phyloP scores from a whole-genome alignment of 2,888 invertebrate species.

The Phania funesta region DNA sequence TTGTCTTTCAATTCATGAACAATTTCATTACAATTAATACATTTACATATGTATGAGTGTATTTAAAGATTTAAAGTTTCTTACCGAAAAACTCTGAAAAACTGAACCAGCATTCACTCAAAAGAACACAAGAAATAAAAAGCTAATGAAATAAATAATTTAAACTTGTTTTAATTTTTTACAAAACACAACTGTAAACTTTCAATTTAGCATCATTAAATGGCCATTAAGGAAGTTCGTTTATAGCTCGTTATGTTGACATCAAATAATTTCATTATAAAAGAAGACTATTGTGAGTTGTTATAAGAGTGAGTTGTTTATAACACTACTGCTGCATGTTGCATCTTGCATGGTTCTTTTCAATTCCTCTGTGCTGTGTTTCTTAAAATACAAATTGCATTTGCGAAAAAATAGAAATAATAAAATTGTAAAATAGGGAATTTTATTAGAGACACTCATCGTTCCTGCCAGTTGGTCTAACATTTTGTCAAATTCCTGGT shows the following conservation, averaged over 20 bases:
- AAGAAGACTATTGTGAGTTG: conserved; percentile 32
- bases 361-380: background rate
- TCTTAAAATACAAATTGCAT: conserved; percentile 49
- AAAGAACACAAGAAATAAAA: conserved; percentile 19
- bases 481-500: conserved; percentile 44
- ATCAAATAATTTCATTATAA: conserved; percentile 54
- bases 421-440: conserved; percentile 67
- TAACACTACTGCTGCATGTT: conserved; percentile 6
- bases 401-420: conserved; percentile 50
- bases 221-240: conserved; percentile 62
- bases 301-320: too few relatives aligned
- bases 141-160: conserved; percentile 35
- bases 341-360: background rate
- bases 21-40: too few relatives aligned
- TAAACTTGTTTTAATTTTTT: conserved; percentile 24
- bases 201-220: conserved; percentile 65
- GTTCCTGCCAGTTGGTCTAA: conserved; percentile 43
- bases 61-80: too few relatives aligned
- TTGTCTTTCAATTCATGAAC: too few relatives aligned
- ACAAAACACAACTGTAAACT: conserved; percentile 54
- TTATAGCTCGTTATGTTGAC: conserved; percentile 55
- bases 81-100: too few relatives aligned
- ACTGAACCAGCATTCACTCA: too few relatives aligned
- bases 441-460: conserved; percentile 68
- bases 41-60: too few relatives aligned